Conservation (phyloP, 2,888 invertebrate genomes). For the Sphaerophoria taeniata region DNA sequence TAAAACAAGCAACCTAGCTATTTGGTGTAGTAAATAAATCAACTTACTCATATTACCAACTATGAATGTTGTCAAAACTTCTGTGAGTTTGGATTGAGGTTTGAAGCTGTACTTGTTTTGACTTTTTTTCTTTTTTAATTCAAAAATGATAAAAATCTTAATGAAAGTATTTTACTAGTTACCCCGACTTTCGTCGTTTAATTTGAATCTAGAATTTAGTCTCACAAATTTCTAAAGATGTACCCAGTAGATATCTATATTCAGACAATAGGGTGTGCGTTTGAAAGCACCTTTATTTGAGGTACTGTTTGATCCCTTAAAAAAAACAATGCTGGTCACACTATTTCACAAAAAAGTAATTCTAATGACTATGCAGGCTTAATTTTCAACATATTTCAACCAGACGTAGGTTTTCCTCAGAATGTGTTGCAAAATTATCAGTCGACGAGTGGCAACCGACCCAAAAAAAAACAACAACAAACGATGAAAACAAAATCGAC, state of each 20-base stretch:
- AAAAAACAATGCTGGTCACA: constrained; percentile 11
- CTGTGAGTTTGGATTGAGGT: constrained; percentile 48
- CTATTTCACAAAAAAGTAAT: neutral
- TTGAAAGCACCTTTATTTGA: too few species aligned
- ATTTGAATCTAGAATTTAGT: too few species aligned
- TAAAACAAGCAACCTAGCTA: constrained; percentile 68
- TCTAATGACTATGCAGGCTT: constrained; percentile 46
- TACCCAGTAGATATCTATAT: too few species aligned
- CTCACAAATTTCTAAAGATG: too few species aligned
- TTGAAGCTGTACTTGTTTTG: constrained; percentile 10
- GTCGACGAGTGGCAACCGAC: neutral
- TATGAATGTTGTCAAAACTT: constrained; percentile 24
- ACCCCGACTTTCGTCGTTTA: too few species aligned
- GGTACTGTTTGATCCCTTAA: too few species aligned
- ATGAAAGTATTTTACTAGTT: too few species aligned
- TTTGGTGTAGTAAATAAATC: constrained; percentile 70
- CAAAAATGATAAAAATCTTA: too few species aligned
- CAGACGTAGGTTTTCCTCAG: constrained; percentile 59
- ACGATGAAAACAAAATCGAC: constrained; percentile 41
- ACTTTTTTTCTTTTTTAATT: too few species aligned
- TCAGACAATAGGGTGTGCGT: too few species aligned
- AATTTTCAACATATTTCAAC: constrained; percentile 61
- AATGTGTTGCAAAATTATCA: constrained; percentile 35
- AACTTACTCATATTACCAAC: constrained; percentile 50
- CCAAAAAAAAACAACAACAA: neutral